Evolutionary conservation across 2,888 invertebrate genomes (phyloP), one percentile per base, ranked within the genome.

Genomic region (Endomychus coccineus): DNA sequence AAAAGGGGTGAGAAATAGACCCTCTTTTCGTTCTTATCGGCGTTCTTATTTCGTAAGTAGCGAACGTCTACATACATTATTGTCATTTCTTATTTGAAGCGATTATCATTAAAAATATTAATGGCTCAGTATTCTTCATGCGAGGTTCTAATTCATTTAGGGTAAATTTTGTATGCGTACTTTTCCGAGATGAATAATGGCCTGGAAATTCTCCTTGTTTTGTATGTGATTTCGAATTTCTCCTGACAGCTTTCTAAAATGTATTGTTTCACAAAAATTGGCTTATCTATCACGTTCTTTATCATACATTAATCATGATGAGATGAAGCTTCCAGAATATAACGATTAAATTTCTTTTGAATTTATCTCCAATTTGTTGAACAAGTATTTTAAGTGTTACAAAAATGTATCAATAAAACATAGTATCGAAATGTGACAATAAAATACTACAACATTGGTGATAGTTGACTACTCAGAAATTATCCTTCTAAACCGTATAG

Each of bases 81-180:
- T 64, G 62, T 63, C 63, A 61, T 62, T 62, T 58, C 61, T 61
- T 62, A 61, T 61, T 62, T 58, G 48, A 50, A 52, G 55, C 61
- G 64, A 65, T 64, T 63, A 64, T 64, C 65, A 64, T 65, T 64
- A 65, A 65, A 66, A 66, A 66, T 66, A 65, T 66, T 66, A 65
- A 64, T 63, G 62, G 60, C 54, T 52, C 50, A 48, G 57, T 62
- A 64, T 64, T 63, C 62, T 64, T 66, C 64, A 62, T 58, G 62
- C 54, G 52, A 56, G 59, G 36, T 57, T 59, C 60, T 61, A 61
- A 63, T 63, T 62, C 59, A 59, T 62, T 60, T 59, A 49, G 52
- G 55, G 58, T 49, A 58, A 59, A 62, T 61, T 61, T 58, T 58
- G 53, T 55, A 53, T 56, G 55, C 60, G 56, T 57, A 55, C 56